A percentile compares a stretch with the other conserved stretches of the same genome.
These are phyloP conservation scores for Myrmecophaga tridactyla DNA, from an alignment of 2,113 vertebrate species.

Conservation along the genomic window DNA sequence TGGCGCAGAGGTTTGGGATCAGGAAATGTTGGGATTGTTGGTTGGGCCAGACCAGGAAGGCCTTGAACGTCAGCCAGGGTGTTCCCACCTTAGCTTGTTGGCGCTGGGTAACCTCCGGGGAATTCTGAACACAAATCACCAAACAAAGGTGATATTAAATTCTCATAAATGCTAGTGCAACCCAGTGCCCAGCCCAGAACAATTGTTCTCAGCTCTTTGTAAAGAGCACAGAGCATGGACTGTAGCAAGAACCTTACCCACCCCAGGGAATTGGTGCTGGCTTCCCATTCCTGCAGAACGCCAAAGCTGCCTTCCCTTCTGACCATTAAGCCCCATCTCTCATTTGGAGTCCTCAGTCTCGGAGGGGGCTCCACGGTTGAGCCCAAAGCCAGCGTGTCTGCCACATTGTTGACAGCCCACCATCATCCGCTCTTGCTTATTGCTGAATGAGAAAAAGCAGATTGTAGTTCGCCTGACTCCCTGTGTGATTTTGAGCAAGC, in stretches of 20 bases:
- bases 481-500: neutral
- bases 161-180: conserved; percentile 55
- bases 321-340: neutral
- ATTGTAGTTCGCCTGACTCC: neutral
- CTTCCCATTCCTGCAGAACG: neutral
- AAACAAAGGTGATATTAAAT: conserved; percentile 63
- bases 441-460: neutral
- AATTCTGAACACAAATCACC: neutral
- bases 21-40: neutral
- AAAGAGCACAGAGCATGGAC: conserved; percentile 42
- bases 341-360: neutral
- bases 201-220: conserved; percentile 49
- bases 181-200: neutral
- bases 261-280: neutral
- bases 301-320: neutral
- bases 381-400: neutral
- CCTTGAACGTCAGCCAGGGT: neutral
- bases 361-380: neutral
- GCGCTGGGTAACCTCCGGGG: neutral
- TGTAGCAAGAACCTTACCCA: neutral
- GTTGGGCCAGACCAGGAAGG: neutral
- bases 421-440: neutral
- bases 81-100: neutral
- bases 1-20: neutral
- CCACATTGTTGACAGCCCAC: neutral